phyloP scores from a whole-genome alignment of 2,113 vertebrate species.

The Cairina moschata region DNA sequence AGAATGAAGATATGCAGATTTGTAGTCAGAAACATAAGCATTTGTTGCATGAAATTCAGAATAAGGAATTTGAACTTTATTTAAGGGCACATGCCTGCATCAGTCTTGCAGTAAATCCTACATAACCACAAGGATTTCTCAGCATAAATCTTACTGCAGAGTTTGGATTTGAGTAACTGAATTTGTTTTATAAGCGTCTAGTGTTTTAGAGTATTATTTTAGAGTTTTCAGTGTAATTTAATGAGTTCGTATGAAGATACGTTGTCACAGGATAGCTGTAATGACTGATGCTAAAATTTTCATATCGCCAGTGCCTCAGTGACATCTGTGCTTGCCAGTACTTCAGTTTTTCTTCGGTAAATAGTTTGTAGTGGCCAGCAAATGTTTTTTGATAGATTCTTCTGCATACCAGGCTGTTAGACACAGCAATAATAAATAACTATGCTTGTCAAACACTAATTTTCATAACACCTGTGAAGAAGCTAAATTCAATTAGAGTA shows the following conservation, averaged over 20 bases:
- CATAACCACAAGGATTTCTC: neutral
- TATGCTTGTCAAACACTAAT: neutral
- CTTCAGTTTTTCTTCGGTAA: neutral
- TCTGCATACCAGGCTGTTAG: neutral
- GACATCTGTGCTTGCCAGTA: neutral
- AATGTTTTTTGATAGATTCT: neutral
- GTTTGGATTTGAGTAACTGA: neutral
- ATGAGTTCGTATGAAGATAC: neutral
- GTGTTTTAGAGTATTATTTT: neutral
- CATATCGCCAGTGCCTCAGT: rapidly evolving
- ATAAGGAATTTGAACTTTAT: neutral
- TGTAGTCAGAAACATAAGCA: neutral
- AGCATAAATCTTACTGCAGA: neutral
- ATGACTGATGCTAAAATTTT: neutral
- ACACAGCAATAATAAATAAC: neutral
- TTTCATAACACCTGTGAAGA: neutral
- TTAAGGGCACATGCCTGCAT: neutral
- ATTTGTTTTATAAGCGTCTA: neutral
- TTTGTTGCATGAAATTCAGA: neutral
- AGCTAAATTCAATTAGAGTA: neutral
- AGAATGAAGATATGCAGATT: neutral
- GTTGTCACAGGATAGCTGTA: neutral
- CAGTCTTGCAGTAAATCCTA: neutral
- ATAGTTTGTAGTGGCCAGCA: neutral
- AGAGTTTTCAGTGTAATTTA: neutral